phyloP scores from a whole-genome alignment of 64 coral and sea anemone genomes.

The Hydrozoanthus tunicans region DNA sequence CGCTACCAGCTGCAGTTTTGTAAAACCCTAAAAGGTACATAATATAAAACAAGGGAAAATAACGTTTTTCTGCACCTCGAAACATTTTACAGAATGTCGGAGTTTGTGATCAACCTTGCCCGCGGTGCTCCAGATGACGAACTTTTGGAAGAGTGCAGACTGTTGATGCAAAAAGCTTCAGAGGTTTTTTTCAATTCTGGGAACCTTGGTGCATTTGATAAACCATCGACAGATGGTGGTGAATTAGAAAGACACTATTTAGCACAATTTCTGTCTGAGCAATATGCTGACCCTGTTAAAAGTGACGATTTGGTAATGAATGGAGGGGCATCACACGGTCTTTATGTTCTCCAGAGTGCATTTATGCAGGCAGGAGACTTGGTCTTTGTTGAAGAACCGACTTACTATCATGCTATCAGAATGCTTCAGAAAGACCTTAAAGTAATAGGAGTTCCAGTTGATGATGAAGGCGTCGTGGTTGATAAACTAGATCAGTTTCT shows the following conservation, averaged over 20 bases:
- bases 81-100: neutral
- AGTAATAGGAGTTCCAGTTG: slow-evolving; percentile 50
- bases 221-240: neutral
- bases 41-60: neutral
- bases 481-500: slow-evolving; percentile 43
- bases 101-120: neutral
- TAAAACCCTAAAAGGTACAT: neutral
- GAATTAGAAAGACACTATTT: neutral
- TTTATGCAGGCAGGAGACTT: slow-evolving; percentile 29
- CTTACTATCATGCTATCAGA: slow-evolving; percentile 31
- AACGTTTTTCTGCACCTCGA: neutral
- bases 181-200: slow-evolving; percentile 8
- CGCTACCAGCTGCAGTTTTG: too few relatives aligned
- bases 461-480: slow-evolving; percentile 53
- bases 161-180: slow-evolving; percentile 26
- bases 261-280: neutral
- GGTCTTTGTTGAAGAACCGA: slow-evolving; percentile 33
- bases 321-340: slow-evolving; percentile 24
- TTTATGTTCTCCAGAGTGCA: slow-evolving; percentile 19
- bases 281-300: slow-evolving; percentile 3
- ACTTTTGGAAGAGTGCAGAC: slow-evolving; percentile 27
- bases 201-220: slow-evolving; percentile 31
- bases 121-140: slow-evolving; percentile 16
- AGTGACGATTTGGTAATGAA: slow-evolving; percentile 9
- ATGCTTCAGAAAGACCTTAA: slow-evolving; percentile 11